These are phyloP conservation scores for western clawed frog (Xenopus tropicalis) DNA, from an alignment of 2,113 vertebrate species.

Conservation along the genomic window DNA sequence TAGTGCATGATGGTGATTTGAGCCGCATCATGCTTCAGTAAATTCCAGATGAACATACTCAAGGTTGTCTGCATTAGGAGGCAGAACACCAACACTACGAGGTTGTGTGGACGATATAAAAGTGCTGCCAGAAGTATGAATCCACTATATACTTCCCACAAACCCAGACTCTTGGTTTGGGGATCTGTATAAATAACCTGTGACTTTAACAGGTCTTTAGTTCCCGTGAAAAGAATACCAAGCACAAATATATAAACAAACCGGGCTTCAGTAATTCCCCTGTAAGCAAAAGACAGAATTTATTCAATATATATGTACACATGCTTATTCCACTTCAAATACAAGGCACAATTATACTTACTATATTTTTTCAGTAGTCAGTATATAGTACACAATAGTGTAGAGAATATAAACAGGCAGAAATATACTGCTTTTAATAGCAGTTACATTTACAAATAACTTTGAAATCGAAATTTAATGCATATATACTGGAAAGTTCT, in stretches of 20 bases:
- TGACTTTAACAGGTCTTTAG: slow-evolving; percentile 83
- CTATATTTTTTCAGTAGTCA: too few relatives aligned
- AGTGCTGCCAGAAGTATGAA: slow-evolving; percentile 83
- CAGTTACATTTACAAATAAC: too few relatives aligned
- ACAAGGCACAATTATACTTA: too few relatives aligned
- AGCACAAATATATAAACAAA: slow-evolving; percentile 94
- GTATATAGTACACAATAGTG: too few relatives aligned
- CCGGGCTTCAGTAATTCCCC: slow-evolving; percentile 89
- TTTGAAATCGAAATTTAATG: too few relatives aligned
- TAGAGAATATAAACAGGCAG: too few relatives aligned
- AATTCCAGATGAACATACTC: slow-evolving; percentile 86
- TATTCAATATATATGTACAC: too few relatives aligned
- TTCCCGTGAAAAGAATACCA: slow-evolving; percentile 90
- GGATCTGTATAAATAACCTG: slow-evolving; percentile 71
- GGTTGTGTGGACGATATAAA: slow-evolving; percentile 86
- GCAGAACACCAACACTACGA: slow-evolving; percentile 81
- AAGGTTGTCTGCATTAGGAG: slow-evolving; percentile 81
- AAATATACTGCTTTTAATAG: too few relatives aligned
- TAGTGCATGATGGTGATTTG: slow-evolving; percentile 92
- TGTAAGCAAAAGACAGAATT: slow-evolving; percentile 49
- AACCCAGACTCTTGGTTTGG: slow-evolving; percentile 67
- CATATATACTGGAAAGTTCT: too few relatives aligned
- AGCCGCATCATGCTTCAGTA: slow-evolving; percentile 74
- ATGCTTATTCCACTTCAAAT: too few relatives aligned
- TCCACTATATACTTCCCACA: slow-evolving; percentile 89